Conservation (phyloP, 2,113 vertebrate species). For the Crocuta crocuta region DNA sequence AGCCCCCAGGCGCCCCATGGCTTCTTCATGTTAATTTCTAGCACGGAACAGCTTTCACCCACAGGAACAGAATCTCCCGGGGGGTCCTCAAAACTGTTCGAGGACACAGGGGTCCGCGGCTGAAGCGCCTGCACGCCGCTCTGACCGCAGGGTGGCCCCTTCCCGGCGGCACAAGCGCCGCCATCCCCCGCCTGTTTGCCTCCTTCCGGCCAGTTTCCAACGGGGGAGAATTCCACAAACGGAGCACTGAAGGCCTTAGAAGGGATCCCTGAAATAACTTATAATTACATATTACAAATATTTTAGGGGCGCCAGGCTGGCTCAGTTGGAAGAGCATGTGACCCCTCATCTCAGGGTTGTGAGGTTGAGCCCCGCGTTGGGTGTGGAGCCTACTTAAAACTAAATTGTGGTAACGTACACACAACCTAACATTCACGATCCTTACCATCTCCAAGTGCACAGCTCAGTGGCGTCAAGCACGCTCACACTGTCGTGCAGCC, state of each 20-base stretch:
- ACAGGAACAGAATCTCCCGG: not conserved
- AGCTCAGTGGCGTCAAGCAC: not conserved
- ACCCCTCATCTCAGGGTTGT: not conserved
- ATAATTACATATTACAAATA: not conserved
- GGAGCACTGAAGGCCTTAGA: not conserved
- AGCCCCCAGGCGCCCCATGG: no score
- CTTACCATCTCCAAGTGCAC: fast-evolving
- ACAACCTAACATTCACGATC: not conserved
- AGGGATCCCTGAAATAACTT: not conserved
- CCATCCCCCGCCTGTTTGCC: no score
- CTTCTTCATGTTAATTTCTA: not conserved
- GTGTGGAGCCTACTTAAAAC: not conserved
- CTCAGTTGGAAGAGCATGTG: not conserved
- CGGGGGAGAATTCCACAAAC: not conserved
- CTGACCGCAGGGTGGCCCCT: no score
- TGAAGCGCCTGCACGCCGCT: not conserved
- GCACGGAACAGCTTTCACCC: not conserved
- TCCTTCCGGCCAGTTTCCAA: not conserved
- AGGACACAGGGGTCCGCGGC: not conserved
- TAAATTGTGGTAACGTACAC: not conserved
- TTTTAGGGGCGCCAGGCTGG: not conserved
- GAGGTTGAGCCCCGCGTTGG: not conserved
- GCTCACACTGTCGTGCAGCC: not conserved
- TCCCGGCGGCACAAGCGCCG: no score
- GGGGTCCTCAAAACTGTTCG: not conserved